A percentile compares a stretch with the other conserved stretches of the same genome.
phyloP scores from a whole-genome alignment of 2,888 invertebrate species.

The Platycnemis pennipes region DNA sequence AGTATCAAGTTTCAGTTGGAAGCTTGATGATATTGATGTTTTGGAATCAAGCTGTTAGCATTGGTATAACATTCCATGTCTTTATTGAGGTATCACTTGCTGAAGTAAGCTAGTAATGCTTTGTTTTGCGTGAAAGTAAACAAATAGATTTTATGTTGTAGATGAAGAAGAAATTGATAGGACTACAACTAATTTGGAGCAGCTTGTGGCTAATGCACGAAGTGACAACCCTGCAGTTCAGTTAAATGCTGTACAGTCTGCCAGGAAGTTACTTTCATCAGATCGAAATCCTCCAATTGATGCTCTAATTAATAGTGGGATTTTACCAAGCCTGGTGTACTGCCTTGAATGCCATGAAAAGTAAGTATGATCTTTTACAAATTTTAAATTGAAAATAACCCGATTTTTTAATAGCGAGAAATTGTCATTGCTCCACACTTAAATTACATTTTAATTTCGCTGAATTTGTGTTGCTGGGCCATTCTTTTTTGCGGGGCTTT shows the following conservation, averaged over 20 bases:
- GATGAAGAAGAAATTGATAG: conserved; percentile 89
- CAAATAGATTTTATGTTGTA: conserved; percentile 72
- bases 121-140: neutral
- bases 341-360: conserved; percentile 92
- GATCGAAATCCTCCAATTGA: conserved; percentile 99
- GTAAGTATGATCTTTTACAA: conserved; percentile 78
- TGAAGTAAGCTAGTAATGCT: neutral
- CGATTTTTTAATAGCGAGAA: too few species aligned
- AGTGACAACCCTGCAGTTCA: conserved; percentile 90
- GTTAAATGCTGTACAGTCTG: conserved; percentile 95
- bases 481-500: too few species aligned
- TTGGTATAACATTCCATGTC: neutral
- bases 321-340: conserved; percentile 95
- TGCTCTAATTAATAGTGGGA: conserved; percentile 95
- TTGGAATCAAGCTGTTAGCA: too few species aligned
- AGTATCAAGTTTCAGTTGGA: neutral
- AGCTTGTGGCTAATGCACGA: conserved; percentile 92
- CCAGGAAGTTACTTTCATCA: conserved; percentile 96
- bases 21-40: too few species aligned
- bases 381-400: too few species aligned
- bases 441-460: too few species aligned
- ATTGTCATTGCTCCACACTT: too few species aligned
- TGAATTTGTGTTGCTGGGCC: too few species aligned
- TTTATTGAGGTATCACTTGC: neutral
- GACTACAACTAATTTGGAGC: conserved; percentile 87